Evolutionary conservation across 2,888 invertebrate genomes (phyloP), one percentile per base, ranked within the genome.

Genomic region (Chalcosyrphus nemorum): DNA sequence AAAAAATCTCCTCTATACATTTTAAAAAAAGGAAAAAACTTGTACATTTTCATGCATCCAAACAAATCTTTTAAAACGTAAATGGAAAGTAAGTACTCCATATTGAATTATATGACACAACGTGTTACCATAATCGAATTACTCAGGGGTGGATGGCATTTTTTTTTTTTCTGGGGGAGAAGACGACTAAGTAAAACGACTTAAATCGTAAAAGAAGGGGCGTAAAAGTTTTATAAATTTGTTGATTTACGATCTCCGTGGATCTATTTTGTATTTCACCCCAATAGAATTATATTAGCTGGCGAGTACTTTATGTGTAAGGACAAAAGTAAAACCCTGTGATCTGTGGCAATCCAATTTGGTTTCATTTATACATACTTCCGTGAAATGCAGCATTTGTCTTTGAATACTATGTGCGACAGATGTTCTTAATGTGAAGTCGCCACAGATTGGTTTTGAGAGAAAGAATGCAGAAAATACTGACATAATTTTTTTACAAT

Each of bases 251-350:
- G 50, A 66, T 41, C 15, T 15, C 27, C 32, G 32, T 32, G 52
- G 2, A 50, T 68, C 52, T 59, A 61, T 76, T 76, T 74, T 59
- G 21, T 75, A 41, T 75, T 57, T 50, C 66, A 75, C 75, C 65
- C 66, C 32, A 66, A 75, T 57, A 65, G 47, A 19, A 19, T 65
- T 17, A 27, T 38, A 74, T 38, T 74, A 52, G 19, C 41, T 29
- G 17, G 9, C 9, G 17, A 45, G 43, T 17, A 13, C 15, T 17
- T 7, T 43, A 17, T 43, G 9, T n/a, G 11, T 45, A 43, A 47
- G 47, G 47, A 47, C 24, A n/a, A 47, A 21, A 21, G 24, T 47
- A n/a, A 47, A 19, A 21, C n/a, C n/a, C 11, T n/a, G 2, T 9
- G 6, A n/a, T n/a, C 15, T 13, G 17, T 13, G 38, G 4, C 19